A percentile compares a stretch with the other conserved stretches of the same genome.
phyloP scores from a whole-genome alignment of 2,797 vertebrate genomes.

The Sebastes wilsoni region DNA sequence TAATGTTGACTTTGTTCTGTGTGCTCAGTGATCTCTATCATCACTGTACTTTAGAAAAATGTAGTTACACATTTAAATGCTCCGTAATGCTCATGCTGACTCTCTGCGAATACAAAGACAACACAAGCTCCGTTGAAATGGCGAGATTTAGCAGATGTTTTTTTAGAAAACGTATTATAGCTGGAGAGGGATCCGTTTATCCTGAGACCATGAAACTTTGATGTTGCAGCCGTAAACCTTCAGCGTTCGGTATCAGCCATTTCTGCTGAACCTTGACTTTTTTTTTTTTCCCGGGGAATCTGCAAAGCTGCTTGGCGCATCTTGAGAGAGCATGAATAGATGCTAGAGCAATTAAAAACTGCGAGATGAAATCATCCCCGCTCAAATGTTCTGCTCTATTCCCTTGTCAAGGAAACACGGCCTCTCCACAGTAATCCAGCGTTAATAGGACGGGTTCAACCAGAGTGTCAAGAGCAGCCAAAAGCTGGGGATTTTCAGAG shows the following conservation, averaged over 20 bases:
- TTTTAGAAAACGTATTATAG: conserved; percentile 15
- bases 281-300: conserved; percentile 51
- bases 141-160: conserved; percentile 29
- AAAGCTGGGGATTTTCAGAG: conserved; percentile 90
- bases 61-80: conserved; percentile 13
- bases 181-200: conserved; percentile 47
- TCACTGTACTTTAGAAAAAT: neutral
- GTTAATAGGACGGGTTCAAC: conserved; percentile 92
- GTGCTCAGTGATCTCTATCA: conserved; percentile 24
- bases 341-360: conserved; percentile 84
- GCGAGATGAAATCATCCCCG: conserved; percentile 83
- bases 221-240: conserved; percentile 53
- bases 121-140: conserved; percentile 30
- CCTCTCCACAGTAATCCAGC: conserved; percentile 85
- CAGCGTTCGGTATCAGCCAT: conserved; percentile 55
- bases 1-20: conserved; percentile 39
- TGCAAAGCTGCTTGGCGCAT: conserved; percentile 58
- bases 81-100: conserved; percentile 16
- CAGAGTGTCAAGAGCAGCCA: conserved; percentile 91
- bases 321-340: conserved; percentile 71
- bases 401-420: conserved; percentile 82
- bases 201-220: conserved; percentile 62
- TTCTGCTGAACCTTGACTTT: conserved; percentile 64
- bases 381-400: conserved; percentile 85
- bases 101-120: conserved; percentile 25